A percentile compares a stretch with the other conserved stretches of the same genome.
Evolutionary conservation across 1,140 invertebrate species (phyloP).

Genomic region (Drosophila sp.): DNA sequence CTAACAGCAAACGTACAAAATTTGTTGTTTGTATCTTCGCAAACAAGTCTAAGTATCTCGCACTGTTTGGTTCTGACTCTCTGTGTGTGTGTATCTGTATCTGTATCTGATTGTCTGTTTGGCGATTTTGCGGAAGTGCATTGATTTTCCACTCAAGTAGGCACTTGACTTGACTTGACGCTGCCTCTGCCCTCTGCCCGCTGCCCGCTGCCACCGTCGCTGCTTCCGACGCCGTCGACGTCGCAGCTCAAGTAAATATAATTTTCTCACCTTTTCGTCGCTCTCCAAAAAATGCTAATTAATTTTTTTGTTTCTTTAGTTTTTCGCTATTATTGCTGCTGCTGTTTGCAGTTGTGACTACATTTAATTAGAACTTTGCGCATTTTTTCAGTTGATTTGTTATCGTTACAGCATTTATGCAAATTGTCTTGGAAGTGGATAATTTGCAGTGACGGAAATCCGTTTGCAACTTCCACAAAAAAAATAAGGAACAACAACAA

Average conservation of each 20-base stretch:
- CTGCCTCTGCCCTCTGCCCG: slow-evolving; percentile 26
- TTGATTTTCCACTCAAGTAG: slow-evolving; percentile 81
- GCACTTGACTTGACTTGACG: slow-evolving; percentile 67
- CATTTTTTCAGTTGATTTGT: slow-evolving; percentile 57
- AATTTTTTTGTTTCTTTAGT: slow-evolving; percentile 46
- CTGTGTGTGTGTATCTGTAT: slow-evolving; percentile 1
- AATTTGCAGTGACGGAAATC: slow-evolving; percentile 67
- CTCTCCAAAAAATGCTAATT: slow-evolving; percentile 73
- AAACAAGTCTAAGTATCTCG: neutral
- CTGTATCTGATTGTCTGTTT: slow-evolving; percentile 31
- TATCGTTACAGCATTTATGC: slow-evolving; percentile 71
- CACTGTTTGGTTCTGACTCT: neutral
- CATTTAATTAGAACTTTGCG: slow-evolving; percentile 75
- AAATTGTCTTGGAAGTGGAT: slow-evolving; percentile 69
- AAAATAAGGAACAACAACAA: neutral
- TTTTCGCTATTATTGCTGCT: neutral
- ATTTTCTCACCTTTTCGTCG: slow-evolving; percentile 74
- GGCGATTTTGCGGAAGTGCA: slow-evolving; percentile 72
- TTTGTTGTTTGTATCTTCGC: slow-evolving; percentile 8
- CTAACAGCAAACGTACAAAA: neutral
- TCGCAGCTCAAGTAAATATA: slow-evolving; percentile 42
- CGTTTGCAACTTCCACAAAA: slow-evolving; percentile 33
- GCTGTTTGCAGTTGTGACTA: slow-evolving; percentile 39
- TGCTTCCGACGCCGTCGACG: slow-evolving; percentile 13
- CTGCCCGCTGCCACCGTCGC: slow-evolving; percentile 25